These are phyloP conservation scores for Plemyria rubiginata DNA, from an alignment of 2,888 invertebrate species.

Conservation along the genomic window DNA sequence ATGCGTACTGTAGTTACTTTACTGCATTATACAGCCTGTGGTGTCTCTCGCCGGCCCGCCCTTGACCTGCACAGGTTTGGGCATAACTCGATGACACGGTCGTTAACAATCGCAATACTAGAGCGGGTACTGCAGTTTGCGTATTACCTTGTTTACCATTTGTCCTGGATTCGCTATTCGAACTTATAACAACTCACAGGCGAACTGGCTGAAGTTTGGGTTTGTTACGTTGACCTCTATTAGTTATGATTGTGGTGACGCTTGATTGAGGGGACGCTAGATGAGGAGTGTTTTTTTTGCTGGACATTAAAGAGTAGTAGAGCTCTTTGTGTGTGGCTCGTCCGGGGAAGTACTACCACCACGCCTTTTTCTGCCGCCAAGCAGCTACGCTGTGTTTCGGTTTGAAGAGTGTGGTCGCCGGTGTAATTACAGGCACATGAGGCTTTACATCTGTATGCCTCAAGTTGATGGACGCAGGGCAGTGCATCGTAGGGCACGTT, in stretches of 20 bases:
- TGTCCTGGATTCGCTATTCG: not conserved
- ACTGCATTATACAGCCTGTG: constrained; percentile 16
- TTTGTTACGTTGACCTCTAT: not conserved
- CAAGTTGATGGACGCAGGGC: too few species aligned
- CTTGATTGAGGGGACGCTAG: too few species aligned
- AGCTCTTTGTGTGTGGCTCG: too few species aligned
- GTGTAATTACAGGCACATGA: too few species aligned
- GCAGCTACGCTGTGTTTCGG: too few species aligned
- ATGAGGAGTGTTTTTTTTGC: too few species aligned
- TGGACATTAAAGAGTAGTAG: too few species aligned
- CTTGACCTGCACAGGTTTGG: constrained; percentile 37
- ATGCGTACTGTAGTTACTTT: not conserved
- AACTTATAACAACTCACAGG: not conserved
- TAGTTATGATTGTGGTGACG: not conserved
- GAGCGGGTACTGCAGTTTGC: constrained; percentile 23
- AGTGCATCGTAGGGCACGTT: too few species aligned
- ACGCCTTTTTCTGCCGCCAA: too few species aligned
- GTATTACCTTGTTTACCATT: constrained; percentile 8
- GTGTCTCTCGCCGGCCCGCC: constrained; percentile 29
- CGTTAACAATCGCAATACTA: constrained; percentile 28
- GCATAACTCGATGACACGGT: constrained; percentile 33
- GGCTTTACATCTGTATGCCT: too few species aligned
- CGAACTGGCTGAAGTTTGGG: not conserved
- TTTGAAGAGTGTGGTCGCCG: too few species aligned
- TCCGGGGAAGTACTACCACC: too few species aligned